Base-by-base conservation (phyloP, 2,888 invertebrate species). In the Drosophila koepferae region DNA sequence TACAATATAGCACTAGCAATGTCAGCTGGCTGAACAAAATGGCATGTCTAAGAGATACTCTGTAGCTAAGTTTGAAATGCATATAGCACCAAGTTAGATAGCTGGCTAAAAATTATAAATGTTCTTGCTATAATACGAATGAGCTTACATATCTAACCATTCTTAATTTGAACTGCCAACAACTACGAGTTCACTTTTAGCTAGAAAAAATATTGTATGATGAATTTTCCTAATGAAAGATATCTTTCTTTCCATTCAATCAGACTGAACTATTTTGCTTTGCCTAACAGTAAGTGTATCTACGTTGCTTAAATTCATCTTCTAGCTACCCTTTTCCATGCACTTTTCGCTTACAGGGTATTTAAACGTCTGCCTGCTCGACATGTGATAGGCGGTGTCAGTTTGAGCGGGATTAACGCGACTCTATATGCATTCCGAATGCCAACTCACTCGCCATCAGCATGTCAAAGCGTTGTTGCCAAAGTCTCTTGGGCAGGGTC, bases 321-420 rank as follows among this genome's bases (percentile, higher is more conserved):
- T n/a, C 49, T 5, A 31, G 1, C 49, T 12, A 23, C 69, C 70
- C 28, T 0, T 18, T 20, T 9, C 3, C 2, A 12, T 2, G 1
- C 9, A 14, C 8, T 5, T 0, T 8, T 9, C 3, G 16, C 5
- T 23, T 54, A 23, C 14, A 74, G 70, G 48, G 60, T 58, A 59
- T 74, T 38, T 23, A 34, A 62, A 65, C 46, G 34, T 44, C 46
- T 65, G 63, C n/a, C 72, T 72, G 82, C 55, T 68, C 67, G 89
- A 87, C 89, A 84, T 79, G 72, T 88, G 83, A 90, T 88, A 83
- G 86, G 68, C 80, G 72, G 72, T 74, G 82, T 80, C 79, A 81
- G 65, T 72, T 80, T 72, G 68, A 72, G 67, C 71, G 71, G 82
- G 74, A 71, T 81, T 77, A 83, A 86, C 81, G 83, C 77, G 68